Evolutionary conservation across 2,888 invertebrate genomes (phyloP), one percentile per base, ranked within the genome.

Genomic region (Aradus depressus): DNA sequence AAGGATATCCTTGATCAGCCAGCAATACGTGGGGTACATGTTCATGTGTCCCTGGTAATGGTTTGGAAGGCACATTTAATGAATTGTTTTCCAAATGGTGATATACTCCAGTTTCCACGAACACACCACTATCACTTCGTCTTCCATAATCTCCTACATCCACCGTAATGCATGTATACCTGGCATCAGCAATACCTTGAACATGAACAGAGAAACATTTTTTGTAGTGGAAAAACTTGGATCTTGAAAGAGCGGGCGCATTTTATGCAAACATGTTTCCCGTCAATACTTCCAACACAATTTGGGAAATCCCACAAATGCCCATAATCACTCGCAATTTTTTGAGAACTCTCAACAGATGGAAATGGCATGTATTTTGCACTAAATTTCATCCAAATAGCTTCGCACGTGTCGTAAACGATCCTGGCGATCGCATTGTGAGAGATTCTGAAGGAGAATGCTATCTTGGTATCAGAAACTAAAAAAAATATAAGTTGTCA

Each of bases 1-100:
- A 19, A 31, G 31, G 26, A 44, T 44, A 28, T 16, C 28, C 44
- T 18, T 44, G 28, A 44, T 44, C 44, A 31, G 18, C 44, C 31
- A 44, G 19, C 31, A 44, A n/a, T 31, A 44, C 44, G 19, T 18
- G 31, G 16, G 44, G 44, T 12, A n/a, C 16, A 18, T 16, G 19
- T 10, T 18, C 31, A 19, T 31, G n/a, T 3, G 44, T 44, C 8
- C 18, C 14, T 19, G 31, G 44, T 18, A 44, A 14, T 2, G 21
- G 22, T 4, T 6, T 8, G 4, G 2, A 2, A 4, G 42, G 42
- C 19, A 42, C 23, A 12, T 23, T 25, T 2, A 42, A 25, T 2
- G 6, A 6, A 12, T 25, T 25, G 8, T 14, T 18, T 25, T 25
- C 42, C n/a, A 42, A 25, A 25, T 12, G 25, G 25, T 42, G 25